These are phyloP conservation scores for Eleutherodactylus coqui DNA, from an alignment of 2,797 vertebrate genomes.

Conservation along the genomic window DNA sequence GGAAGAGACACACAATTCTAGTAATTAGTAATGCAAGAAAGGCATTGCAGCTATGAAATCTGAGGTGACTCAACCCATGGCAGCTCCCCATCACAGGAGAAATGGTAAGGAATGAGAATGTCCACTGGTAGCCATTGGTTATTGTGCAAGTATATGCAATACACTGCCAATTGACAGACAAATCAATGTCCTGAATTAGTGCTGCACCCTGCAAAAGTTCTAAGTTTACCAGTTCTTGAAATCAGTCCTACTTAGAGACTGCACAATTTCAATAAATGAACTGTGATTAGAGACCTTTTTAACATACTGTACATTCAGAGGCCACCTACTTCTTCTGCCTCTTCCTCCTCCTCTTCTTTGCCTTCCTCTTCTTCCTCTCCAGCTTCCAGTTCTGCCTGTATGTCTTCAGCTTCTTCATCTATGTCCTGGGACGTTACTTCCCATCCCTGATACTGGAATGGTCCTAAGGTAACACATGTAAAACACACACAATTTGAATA, in stretches of 20 bases:
- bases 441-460: conserved; percentile 68
- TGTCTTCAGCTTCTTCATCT: conserved; percentile 84
- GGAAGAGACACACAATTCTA: background rate
- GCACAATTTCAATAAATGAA: background rate
- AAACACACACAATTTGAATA: background rate
- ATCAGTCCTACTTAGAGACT: background rate
- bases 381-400: conserved; percentile 73
- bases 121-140: background rate
- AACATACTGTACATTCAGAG: background rate
- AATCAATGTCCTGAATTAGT: background rate
- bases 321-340: conserved; percentile 67
- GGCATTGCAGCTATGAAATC: background rate
- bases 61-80: background rate
- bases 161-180: background rate
- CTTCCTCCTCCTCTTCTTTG: conserved; percentile 69
- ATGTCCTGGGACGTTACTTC: conserved; percentile 79
- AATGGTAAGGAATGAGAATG: background rate
- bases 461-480: conserved; percentile 29
- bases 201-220: background rate
- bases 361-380: conserved; percentile 70
- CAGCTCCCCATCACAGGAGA: background rate
- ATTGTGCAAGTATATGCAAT: background rate
- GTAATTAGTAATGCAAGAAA: background rate
- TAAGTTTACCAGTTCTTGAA: background rate
- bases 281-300: background rate